Conservation (phyloP, 2,888 invertebrate species). For the Galeopsomyia nigrocyanea region DNA sequence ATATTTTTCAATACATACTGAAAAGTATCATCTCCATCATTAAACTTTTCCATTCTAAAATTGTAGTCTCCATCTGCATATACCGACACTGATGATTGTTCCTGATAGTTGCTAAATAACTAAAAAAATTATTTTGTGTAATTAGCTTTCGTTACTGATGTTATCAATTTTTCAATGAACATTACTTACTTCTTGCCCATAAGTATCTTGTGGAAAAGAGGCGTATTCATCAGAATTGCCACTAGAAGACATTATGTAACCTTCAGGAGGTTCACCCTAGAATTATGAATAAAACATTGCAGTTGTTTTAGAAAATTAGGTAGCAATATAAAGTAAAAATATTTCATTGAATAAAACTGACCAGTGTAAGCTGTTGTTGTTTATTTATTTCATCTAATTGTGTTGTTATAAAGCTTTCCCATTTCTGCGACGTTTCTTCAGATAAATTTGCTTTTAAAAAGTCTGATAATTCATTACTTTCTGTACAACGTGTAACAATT, state of each 20-base stretch:
- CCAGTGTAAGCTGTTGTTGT: conserved; percentile 62
- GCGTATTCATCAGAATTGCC: conserved; percentile 46
- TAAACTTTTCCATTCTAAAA: conserved; percentile 71
- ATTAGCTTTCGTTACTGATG: not conserved
- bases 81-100: conserved; percentile 74
- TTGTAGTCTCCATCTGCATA: conserved; percentile 76
- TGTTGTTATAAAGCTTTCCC: conserved; percentile 59
- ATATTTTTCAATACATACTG: conserved; percentile 46
- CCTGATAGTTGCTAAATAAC: conserved; percentile 72
- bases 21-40: conserved; percentile 72
- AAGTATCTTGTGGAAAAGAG: conserved; percentile 67
- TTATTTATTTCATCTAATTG: conserved; percentile 62
- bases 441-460: conserved; percentile 71
- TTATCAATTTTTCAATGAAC: not conserved
- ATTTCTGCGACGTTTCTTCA: conserved; percentile 63
- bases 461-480: conserved; percentile 72
- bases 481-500: conserved; percentile 71
- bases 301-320: not conserved
- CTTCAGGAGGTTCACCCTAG: conserved; percentile 46
- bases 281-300: not conserved
- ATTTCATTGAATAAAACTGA: conserved; percentile 46
- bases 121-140: not conserved
- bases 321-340: not conserved
- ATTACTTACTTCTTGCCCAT: conserved; percentile 35
- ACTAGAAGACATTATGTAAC: conserved; percentile 40